phyloP scores from a whole-genome alignment of 64 coral and sea anemone species.

The Pachyseris speciosa region DNA sequence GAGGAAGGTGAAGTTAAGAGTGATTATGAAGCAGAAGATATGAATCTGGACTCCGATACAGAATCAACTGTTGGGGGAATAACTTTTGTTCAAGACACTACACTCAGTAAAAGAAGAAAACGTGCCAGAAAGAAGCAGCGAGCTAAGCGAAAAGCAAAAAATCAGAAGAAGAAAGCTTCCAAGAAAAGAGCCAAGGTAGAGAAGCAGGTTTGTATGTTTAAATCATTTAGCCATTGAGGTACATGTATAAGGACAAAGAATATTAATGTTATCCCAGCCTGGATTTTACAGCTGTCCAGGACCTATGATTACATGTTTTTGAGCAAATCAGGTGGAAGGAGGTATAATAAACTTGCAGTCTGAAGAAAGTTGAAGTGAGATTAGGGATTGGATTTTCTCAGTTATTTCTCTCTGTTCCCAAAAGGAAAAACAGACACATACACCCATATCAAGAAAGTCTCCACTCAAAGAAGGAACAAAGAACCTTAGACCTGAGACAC shows the following conservation, averaged over 20 bases:
- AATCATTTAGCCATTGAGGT: no score
- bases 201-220: no score
- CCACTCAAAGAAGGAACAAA: background rate
- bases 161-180: constrained; percentile 6
- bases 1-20: background rate
- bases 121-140: background rate
- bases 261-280: no score
- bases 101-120: background rate
- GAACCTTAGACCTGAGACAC: background rate
- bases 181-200: background rate
- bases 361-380: no score
- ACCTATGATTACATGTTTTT: no score
- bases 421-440: background rate
- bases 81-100: constrained; percentile 4
- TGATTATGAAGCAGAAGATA: constrained; percentile 26
- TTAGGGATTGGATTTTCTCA: no score
- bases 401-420: background rate
- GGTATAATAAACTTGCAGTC: no score
- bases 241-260: no score
- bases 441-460: background rate
- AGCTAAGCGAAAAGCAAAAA: constrained; percentile 22
- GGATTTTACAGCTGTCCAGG: no score
- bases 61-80: constrained; percentile 10
- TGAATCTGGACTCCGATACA: constrained; percentile 26
- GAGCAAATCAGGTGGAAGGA: no score